These are phyloP conservation scores for Aulostomus chinensis DNA, from an alignment of 2,797 vertebrate genomes.

Conservation along the genomic window DNA sequence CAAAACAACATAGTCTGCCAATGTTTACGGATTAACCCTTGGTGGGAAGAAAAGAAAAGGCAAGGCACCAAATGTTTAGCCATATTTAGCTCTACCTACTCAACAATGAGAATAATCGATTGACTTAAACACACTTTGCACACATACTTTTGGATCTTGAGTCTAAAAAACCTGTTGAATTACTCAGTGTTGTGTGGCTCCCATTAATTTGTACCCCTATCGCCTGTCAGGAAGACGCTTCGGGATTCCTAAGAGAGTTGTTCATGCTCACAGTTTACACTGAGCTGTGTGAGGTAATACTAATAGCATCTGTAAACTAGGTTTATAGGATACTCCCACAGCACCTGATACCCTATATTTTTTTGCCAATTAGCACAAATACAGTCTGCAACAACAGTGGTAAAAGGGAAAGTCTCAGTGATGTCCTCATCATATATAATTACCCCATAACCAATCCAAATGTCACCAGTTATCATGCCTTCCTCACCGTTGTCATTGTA, in stretches of 20 bases:
- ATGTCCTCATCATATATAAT: conserved; percentile 19
- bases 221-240: conserved; percentile 19
- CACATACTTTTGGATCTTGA: not conserved
- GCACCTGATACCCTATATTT: conserved; percentile 37
- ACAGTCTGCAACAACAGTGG: conserved; percentile 10
- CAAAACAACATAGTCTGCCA: too few relatives aligned
- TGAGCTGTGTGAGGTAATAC: conserved; percentile 38
- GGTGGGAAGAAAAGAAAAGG: too few relatives aligned
- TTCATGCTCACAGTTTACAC: conserved; percentile 41
- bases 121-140: conserved; percentile 2
- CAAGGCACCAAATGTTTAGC: too few relatives aligned
- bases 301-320: conserved; percentile 52
- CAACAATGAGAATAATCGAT: too few relatives aligned
- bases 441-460: conserved; percentile 15
- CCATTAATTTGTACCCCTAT: conserved; percentile 29
- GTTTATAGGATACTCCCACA: conserved; percentile 51
- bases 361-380: conserved; percentile 42
- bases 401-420: conserved; percentile 7
- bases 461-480: conserved; percentile 7
- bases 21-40: too few relatives aligned
- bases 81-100: too few relatives aligned
- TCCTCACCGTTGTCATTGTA: too few relatives aligned
- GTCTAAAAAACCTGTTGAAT: conserved; percentile 35
- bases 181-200: conserved; percentile 12
- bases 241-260: conserved; percentile 42